These are phyloP conservation scores for Pheosia gnoma DNA, from an alignment of 2,888 invertebrate genomes.

Conservation along the genomic window DNA sequence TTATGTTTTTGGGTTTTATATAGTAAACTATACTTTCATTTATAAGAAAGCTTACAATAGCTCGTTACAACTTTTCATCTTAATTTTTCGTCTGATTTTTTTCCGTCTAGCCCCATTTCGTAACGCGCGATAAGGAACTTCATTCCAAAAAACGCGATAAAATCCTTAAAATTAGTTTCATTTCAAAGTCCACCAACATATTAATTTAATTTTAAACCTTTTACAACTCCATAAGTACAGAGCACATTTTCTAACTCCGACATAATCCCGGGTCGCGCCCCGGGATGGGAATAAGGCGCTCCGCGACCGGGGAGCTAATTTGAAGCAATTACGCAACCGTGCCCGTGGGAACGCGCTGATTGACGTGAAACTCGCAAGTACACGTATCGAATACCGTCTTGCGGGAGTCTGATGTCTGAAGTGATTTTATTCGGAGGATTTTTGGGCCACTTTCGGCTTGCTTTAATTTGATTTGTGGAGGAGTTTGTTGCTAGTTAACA, in stretches of 20 bases:
- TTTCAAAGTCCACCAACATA: background rate
- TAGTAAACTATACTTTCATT: no score
- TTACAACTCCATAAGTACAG: conserved; percentile 7
- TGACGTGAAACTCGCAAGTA: conserved; percentile 32
- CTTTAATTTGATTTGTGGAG: background rate
- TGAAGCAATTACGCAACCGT: conserved; percentile 40
- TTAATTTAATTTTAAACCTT: background rate
- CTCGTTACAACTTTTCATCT: no score
- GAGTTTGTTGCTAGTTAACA: no score
- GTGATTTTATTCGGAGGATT: background rate
- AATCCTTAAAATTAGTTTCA: no score
- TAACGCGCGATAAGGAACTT: no score
- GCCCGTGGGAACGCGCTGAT: conserved; percentile 31
- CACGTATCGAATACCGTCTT: conserved; percentile 9
- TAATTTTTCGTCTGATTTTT: no score
- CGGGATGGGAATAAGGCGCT: conserved; percentile 27
- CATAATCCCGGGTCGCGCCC: conserved; percentile 9
- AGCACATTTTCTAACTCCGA: conserved; percentile 16
- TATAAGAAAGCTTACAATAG: no score
- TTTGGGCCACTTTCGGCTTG: background rate
- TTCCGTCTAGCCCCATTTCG: no score
- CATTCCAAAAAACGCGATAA: no score
- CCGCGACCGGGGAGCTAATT: conserved; percentile 32
- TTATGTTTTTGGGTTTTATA: no score
- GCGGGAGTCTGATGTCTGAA: background rate